Conservation (phyloP, 2,113 vertebrate genomes). For the Platichthys flesus region DNA sequence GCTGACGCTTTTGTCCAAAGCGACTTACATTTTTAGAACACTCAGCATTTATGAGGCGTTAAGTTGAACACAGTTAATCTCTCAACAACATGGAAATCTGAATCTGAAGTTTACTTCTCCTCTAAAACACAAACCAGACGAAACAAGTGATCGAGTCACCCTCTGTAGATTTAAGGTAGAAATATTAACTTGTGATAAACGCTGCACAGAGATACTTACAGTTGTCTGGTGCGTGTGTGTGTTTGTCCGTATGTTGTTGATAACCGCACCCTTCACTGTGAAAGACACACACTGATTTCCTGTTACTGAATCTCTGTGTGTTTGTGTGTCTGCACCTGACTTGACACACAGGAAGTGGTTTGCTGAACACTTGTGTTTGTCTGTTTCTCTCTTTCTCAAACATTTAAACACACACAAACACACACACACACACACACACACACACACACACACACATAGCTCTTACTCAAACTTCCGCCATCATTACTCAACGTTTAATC, state of each 20-base stretch:
- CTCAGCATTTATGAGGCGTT: too few species aligned
- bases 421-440: background rate
- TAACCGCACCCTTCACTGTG: background rate
- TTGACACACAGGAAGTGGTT: conserved; percentile 61
- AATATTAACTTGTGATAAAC: background rate
- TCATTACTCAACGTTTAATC: too few species aligned
- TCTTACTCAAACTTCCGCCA: too few species aligned
- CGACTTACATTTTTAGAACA: too few species aligned
- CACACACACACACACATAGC: background rate
- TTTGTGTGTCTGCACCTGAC: conserved; percentile 30
- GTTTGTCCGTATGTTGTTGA: background rate
- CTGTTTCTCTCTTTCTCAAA: background rate
- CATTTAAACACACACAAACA: background rate
- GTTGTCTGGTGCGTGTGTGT: background rate
- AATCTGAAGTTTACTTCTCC: too few species aligned
- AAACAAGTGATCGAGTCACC: background rate
- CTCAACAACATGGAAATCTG: too few species aligned
- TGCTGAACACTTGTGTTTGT: background rate
- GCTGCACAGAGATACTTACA: conserved; percentile 23
- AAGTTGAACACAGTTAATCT: too few species aligned
- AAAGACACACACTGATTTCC: conserved; percentile 20
- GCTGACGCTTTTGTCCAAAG: too few species aligned
- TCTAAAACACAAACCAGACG: background rate
- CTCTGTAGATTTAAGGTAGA: background rate
- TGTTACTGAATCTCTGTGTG: conserved; percentile 28